phyloP scores from a whole-genome alignment of 2,888 invertebrate genomes.

The Oscheius myriophilus region DNA sequence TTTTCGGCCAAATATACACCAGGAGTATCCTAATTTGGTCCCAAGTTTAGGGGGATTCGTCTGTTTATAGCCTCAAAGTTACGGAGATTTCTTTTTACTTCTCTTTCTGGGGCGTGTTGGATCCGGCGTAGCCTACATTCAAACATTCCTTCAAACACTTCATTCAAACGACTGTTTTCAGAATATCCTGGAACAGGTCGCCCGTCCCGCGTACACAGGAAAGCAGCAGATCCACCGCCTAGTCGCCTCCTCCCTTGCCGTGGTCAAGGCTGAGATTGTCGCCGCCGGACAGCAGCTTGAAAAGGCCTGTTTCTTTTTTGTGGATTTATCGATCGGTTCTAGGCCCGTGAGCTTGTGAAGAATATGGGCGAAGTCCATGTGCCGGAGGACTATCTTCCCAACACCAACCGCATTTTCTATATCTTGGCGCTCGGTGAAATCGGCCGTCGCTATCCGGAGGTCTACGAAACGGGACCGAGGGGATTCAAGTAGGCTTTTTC shows the following conservation, averaged over 20 bases:
- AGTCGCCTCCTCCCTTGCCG: constrained; percentile 93
- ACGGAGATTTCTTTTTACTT: too few relatives aligned
- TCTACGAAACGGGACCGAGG: constrained; percentile 24
- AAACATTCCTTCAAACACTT: too few relatives aligned
- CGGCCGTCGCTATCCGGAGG: constrained; percentile 75
- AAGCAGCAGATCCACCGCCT: too few relatives aligned
- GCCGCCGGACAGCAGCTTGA: constrained; percentile 71
- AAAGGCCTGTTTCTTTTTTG: neutral
- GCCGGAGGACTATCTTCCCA: constrained; percentile 20
- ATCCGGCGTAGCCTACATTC: too few relatives aligned
- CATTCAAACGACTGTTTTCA: too few relatives aligned
- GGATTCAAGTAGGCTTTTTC: constrained; percentile 25
- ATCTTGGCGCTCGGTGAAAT: constrained; percentile 95
- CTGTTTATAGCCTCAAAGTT: too few relatives aligned
- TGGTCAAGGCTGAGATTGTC: constrained; percentile 90
- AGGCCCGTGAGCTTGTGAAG: constrained; percentile 39
- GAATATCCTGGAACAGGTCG: too few relatives aligned
- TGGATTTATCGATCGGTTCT: neutral
- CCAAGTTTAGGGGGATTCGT: too few relatives aligned
- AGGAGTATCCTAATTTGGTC: too few relatives aligned
- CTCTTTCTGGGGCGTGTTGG: too few relatives aligned
- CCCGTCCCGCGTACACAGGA: too few relatives aligned
- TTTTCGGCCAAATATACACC: too few relatives aligned
- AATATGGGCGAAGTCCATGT: constrained; percentile 48
- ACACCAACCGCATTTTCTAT: constrained; percentile 79